phyloP scores from a whole-genome alignment of 2,797 vertebrate genomes.

The Taeniopygia guttata region DNA sequence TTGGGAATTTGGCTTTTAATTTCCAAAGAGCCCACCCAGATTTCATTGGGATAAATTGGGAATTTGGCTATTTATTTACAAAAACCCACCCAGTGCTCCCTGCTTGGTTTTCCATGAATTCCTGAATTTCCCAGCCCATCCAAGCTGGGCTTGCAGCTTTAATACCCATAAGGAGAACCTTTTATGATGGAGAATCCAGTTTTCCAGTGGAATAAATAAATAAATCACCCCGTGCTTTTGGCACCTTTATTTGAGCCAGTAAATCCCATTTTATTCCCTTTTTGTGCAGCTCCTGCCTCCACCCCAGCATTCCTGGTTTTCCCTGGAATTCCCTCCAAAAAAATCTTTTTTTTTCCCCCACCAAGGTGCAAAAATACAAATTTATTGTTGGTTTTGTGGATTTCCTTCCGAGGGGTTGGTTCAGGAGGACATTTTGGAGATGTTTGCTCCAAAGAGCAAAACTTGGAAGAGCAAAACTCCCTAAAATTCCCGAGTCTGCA shows the following conservation, averaged over 20 bases:
- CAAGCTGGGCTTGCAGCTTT: conserved; percentile 24
- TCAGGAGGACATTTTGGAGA: not conserved
- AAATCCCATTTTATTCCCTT: conserved; percentile 10
- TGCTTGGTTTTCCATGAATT: conserved; percentile 46
- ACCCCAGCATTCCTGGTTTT: not conserved
- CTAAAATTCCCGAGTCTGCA: not conserved
- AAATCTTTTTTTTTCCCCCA: not conserved
- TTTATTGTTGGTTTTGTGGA: not conserved
- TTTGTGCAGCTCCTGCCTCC: not conserved
- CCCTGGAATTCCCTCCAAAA: not conserved
- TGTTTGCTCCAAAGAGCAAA: not conserved
- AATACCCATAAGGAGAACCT: not conserved
- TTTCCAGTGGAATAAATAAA: conserved; percentile 34
- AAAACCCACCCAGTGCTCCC: not conserved
- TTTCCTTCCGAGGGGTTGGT: not conserved
- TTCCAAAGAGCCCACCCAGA: conserved; percentile 7
- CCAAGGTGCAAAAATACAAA: not conserved
- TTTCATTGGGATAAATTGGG: conserved; percentile 69
- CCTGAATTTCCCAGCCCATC: conserved; percentile 41
- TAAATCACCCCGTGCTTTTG: conserved; percentile 11
- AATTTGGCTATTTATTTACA: conserved; percentile 67
- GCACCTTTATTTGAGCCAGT: conserved; percentile 47
- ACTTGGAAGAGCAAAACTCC: not conserved
- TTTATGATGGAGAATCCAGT: conserved; percentile 34
- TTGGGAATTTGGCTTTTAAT: conserved; percentile 71